phyloP scores from a whole-genome alignment of 2,797 vertebrate species.

The Tadarida brasiliensis region DNA sequence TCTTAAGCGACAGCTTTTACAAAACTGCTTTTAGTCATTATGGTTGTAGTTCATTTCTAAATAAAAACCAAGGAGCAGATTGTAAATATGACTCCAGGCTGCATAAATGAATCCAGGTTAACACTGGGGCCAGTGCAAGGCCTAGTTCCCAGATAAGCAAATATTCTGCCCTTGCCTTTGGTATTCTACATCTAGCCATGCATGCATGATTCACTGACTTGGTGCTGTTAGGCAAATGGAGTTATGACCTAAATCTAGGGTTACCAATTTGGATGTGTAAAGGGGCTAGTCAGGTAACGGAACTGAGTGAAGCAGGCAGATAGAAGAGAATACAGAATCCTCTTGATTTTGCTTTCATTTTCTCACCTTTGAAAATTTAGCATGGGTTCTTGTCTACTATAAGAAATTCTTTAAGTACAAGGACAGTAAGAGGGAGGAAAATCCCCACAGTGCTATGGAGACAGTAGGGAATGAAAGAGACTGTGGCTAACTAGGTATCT shows the following conservation, averaged over 20 bases:
- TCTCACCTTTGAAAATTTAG: neutral
- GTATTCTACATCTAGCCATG: neutral
- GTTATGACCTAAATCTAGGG: neutral
- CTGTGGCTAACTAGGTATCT: neutral
- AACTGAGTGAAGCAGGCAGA: neutral
- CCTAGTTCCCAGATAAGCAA: neutral
- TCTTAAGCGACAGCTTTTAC: neutral
- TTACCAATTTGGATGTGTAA: neutral
- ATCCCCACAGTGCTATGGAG: neutral
- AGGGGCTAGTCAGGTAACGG: neutral
- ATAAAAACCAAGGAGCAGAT: neutral
- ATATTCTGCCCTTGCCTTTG: neutral
- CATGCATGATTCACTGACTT: neutral
- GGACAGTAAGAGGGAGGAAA: neutral
- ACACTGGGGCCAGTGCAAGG: neutral
- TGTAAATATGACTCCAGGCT: neutral
- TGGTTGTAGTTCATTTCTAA: constrained; percentile 17
- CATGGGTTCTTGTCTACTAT: neutral
- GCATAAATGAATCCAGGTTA: neutral
- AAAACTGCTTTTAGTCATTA: neutral
- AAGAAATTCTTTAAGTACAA: neutral
- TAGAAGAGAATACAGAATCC: neutral
- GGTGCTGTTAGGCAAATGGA: neutral
- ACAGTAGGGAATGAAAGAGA: neutral
- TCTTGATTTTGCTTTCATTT: neutral